These are phyloP conservation scores for Ditylenchus weischeri DNA, from an alignment of 2,888 invertebrate species.

Conservation along the genomic window DNA sequence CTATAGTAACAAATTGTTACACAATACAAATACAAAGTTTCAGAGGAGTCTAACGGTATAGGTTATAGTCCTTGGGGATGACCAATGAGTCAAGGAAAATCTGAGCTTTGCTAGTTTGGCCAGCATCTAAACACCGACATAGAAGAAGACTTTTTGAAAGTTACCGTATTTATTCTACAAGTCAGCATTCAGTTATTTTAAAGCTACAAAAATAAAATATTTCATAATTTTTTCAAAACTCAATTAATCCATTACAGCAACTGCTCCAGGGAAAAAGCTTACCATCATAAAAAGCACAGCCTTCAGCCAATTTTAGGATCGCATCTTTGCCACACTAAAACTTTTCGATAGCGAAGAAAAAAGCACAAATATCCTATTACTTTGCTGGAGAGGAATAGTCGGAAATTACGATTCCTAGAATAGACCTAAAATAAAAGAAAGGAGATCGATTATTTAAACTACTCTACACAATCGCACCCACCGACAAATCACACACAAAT, in stretches of 20 bases:
- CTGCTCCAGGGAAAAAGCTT: slow-evolving; percentile 6
- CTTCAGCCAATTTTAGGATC: slow-evolving; percentile 28
- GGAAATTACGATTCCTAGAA: slow-evolving; percentile 40
- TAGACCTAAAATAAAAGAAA: slow-evolving; percentile 26
- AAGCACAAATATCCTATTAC: too few relatives aligned
- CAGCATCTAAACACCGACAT: slow-evolving; percentile 12
- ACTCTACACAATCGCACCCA: slow-evolving; percentile 3
- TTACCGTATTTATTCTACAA: too few relatives aligned
- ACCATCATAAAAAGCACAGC: slow-evolving; percentile 42
- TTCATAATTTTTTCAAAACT: too few relatives aligned
- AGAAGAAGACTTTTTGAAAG: slow-evolving; percentile 10
- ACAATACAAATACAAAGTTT: background rate
- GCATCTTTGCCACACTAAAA: slow-evolving; percentile 32
- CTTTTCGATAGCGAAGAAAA: too few relatives aligned
- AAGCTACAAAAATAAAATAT: too few relatives aligned
- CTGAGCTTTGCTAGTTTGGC: slow-evolving; percentile 14
- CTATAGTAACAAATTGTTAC: background rate
- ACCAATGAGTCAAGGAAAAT: slow-evolving; percentile 36
- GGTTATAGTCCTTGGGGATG: slow-evolving; percentile 29
- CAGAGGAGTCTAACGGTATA: background rate
- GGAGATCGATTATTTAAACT: background rate
- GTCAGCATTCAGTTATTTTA: too few relatives aligned
- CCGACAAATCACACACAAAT: slow-evolving; percentile 20
- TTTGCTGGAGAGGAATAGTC: slow-evolving; percentile 41
- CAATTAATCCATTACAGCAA: background rate